Evolutionary conservation across 2,888 invertebrate species (phyloP).

Genomic region (Steinernema hermaphroditum): DNA sequence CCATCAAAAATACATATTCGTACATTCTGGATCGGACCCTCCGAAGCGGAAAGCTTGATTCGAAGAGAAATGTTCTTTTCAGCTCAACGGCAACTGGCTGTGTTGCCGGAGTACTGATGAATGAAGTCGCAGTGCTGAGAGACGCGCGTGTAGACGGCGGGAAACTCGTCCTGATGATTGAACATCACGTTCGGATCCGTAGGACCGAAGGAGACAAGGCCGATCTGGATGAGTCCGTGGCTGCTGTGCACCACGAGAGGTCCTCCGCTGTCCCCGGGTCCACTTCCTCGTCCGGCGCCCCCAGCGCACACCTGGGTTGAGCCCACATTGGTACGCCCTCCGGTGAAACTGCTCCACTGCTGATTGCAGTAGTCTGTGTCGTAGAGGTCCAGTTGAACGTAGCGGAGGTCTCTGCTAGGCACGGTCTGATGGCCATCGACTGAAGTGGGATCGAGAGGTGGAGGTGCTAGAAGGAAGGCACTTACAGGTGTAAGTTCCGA

Average conservation of each 20-base stretch:
- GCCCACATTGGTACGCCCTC: neutral
- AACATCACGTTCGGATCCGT: neutral
- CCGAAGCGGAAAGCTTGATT: too few relatives aligned
- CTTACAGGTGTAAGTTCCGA: conserved; percentile 20
- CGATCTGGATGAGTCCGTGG: neutral
- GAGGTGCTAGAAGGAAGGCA: neutral
- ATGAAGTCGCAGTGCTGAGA: neutral
- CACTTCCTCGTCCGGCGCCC: neutral
- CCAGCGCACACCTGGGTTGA: neutral
- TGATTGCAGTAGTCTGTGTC: neutral
- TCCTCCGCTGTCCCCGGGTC: conserved; percentile 24
- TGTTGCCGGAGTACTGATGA: neutral
- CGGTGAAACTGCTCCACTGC: conserved; percentile 7
- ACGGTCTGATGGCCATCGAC: neutral
- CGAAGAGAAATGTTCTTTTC: too few relatives aligned
- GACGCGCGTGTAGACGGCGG: conserved; percentile 14
- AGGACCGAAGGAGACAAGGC: conserved; percentile 15
- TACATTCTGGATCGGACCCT: too few relatives aligned
- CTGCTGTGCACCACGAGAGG: neutral
- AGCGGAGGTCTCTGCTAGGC: conserved; percentile 12
- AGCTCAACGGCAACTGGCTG: neutral
- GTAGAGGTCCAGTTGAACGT: neutral
- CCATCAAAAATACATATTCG: too few relatives aligned
- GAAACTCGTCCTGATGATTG: neutral
- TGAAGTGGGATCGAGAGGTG: neutral